Base-by-base conservation (phyloP, 2,797 vertebrate species). In the Myotis daubentonii region DNA sequence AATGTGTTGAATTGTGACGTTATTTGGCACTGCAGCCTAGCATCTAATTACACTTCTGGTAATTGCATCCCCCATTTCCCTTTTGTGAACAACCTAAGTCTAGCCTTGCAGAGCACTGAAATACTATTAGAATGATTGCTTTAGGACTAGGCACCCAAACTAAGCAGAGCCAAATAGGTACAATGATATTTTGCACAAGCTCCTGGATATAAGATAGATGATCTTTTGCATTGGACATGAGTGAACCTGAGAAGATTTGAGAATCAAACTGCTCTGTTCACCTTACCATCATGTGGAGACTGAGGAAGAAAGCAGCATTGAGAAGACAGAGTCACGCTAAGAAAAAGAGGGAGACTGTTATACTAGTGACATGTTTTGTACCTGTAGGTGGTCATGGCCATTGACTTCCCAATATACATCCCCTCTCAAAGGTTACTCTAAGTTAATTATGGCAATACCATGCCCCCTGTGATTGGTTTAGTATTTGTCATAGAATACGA, bases 231-330 rank as follows among this genome's bases (percentile, higher is more conserved):
- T 0, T 91, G 49, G 22, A 60, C 36, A 8, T 65, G n/a, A 93
- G 6, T 76, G 15, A 96, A 85, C 28, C 30, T 76, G 51, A 94
- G n/a, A 82, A 17, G 36, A 71, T 89, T 30, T 65, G 41, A 93
- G 55, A 28, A 76, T 38, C 15, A 68, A 71, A 70, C 19, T 93
- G 66, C 11, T 94, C 19, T 78, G 19, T 66, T 71, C 11, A 76
- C 33, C 41, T 70, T 85, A 76, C 25, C 17, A 60, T 78, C 36
- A 55, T 83, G n/a, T 88, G 68, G 47, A 96, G 66, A 81, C 23
- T 74, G 25, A 91, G 10, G 70, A 70, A 38, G 33, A 93, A 76
- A 89, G 38, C n/a, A 82, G 9, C 28, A 65, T 23, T 60, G 51
- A 80, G 33, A 92, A 70, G 17, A 74, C 13, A 53, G 57, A 95